Conservation (phyloP, 2,797 vertebrate species). For the Neosilurus hyrtlii region DNA sequence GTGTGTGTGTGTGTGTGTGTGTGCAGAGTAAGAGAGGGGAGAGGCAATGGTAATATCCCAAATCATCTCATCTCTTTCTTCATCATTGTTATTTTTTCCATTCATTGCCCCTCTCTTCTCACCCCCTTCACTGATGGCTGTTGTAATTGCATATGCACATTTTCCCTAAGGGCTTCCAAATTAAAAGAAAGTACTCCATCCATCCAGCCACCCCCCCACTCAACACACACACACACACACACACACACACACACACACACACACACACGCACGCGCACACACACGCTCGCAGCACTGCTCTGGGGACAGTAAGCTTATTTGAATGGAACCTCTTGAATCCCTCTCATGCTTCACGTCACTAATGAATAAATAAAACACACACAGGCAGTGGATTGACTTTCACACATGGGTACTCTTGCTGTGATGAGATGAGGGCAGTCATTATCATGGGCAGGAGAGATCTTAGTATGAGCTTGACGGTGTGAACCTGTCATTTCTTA, state of each 20-base stretch:
- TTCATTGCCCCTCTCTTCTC: slow-evolving; percentile 60
- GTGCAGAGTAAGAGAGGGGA: slow-evolving; percentile 47
- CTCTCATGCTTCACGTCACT: slow-evolving; percentile 69
- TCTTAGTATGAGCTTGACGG: slow-evolving; percentile 29
- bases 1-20: slow-evolving; percentile 19
- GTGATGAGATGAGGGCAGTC: slow-evolving; percentile 72
- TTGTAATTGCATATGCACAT: slow-evolving; percentile 76
- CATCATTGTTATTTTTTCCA: slow-evolving; percentile 58
- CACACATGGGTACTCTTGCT: slow-evolving; percentile 70
- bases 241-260: slow-evolving; percentile 36
- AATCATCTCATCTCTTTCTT: slow-evolving; percentile 65
- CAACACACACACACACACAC: slow-evolving; percentile 30
- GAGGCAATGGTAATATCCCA: slow-evolving; percentile 61
- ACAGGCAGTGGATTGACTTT: slow-evolving; percentile 75
- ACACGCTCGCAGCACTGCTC: slow-evolving; percentile 44
- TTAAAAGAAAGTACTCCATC: slow-evolving; percentile 77
- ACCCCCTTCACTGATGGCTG: slow-evolving; percentile 71
- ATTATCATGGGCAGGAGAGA: slow-evolving; percentile 39
- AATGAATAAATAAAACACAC: slow-evolving; percentile 79
- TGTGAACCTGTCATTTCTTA: slow-evolving; percentile 31
- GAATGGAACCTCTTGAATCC: slow-evolving; percentile 50
- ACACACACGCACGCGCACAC: slow-evolving; percentile 33
- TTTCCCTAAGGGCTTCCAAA: slow-evolving; percentile 75
- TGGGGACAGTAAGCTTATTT: slow-evolving; percentile 56
- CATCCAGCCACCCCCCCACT: slow-evolving; percentile 62